These are phyloP conservation scores for Bucco capensis DNA, from an alignment of 2,113 vertebrate genomes.

Conservation along the genomic window DNA sequence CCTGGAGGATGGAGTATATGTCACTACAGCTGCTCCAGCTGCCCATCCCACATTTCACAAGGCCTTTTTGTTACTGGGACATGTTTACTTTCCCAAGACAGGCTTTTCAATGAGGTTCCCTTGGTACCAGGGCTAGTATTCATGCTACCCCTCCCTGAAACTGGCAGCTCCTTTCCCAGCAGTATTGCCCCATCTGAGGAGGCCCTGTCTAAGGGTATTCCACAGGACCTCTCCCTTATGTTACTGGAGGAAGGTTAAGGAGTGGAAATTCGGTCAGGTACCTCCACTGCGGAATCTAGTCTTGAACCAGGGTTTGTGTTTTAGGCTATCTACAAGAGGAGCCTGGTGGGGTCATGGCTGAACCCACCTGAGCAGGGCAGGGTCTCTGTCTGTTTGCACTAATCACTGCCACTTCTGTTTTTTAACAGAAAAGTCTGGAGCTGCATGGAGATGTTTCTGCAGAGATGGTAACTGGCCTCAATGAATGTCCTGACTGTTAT, in stretches of 20 bases:
- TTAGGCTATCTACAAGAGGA: background rate
- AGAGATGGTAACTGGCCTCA: background rate
- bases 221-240: background rate
- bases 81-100: background rate
- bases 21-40: background rate
- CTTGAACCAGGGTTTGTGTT: background rate
- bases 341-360: background rate
- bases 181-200: constrained; percentile 1
- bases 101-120: background rate
- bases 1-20: background rate
- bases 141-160: constrained; percentile 2
- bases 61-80: background rate
- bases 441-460: background rate
- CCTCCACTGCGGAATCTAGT: background rate
- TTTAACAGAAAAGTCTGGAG: background rate
- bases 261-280: background rate
- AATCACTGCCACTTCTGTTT: background rate
- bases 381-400: background rate
- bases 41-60: constrained; percentile 37
- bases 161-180: background rate
- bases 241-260: background rate
- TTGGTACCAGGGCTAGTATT: background rate
- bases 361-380: background rate
- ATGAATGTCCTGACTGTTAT: background rate
- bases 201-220: background rate